These are phyloP conservation scores for Drosophila robusta DNA, from an alignment of 2,888 invertebrate genomes.

Conservation along the genomic window DNA sequence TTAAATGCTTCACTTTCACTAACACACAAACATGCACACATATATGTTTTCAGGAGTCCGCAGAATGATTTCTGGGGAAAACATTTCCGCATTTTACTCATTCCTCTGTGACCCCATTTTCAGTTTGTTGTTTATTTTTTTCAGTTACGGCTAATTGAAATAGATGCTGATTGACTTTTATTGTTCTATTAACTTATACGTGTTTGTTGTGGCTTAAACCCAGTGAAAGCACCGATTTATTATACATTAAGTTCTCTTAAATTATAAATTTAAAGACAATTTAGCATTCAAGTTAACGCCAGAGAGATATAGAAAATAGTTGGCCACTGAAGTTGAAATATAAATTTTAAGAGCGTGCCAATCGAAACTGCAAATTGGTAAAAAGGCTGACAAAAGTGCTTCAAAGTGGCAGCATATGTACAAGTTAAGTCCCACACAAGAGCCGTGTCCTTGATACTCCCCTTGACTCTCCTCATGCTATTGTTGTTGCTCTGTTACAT, in stretches of 20 bases:
- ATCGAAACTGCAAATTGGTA: conserved; percentile 74
- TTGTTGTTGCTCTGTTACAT: conserved; percentile 54
- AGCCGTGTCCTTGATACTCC: neutral
- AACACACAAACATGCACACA: neutral
- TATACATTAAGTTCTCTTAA: conserved; percentile 43
- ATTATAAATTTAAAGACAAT: conserved; percentile 48
- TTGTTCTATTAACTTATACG: conserved; percentile 50
- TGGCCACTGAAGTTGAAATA: conserved; percentile 28
- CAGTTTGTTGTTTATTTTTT: conserved; percentile 38
- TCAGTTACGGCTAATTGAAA: conserved; percentile 66
- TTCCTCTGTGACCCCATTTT: neutral
- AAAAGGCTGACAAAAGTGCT: conserved; percentile 66
- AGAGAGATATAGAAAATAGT: neutral
- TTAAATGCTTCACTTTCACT: conserved; percentile 25
- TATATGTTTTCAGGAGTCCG: neutral
- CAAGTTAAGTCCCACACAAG: conserved; percentile 42
- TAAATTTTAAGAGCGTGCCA: conserved; percentile 61
- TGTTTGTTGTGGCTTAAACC: conserved; percentile 38
- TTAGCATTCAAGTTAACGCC: conserved; percentile 2
- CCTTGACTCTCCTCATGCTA: conserved; percentile 12
- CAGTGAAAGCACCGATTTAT: conserved; percentile 58
- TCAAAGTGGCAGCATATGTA: conserved; percentile 61
- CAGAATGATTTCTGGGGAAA: conserved; percentile 39
- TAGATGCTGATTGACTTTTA: conserved; percentile 81
- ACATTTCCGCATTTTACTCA: too few species aligned